These are phyloP conservation scores for Podarcis muralis DNA, from an alignment of 2,113 vertebrate genomes.

Conservation along the genomic window DNA sequence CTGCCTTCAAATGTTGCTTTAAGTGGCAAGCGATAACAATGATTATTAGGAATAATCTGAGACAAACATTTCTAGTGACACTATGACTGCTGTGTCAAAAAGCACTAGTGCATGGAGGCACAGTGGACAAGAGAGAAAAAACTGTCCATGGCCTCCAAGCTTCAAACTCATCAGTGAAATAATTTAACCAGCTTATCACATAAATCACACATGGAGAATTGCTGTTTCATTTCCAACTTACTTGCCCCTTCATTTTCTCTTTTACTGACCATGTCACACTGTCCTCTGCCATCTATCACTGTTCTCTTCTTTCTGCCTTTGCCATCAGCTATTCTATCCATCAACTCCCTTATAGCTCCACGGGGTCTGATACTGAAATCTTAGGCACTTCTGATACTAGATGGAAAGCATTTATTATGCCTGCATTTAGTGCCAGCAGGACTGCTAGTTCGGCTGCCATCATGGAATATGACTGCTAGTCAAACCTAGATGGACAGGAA, in stretches of 20 bases:
- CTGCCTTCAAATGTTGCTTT: background rate
- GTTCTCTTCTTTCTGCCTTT: background rate
- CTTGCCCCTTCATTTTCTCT: background rate
- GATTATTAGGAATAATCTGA: background rate
- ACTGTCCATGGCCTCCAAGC: background rate
- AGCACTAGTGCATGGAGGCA: background rate
- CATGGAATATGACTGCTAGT: too few relatives aligned
- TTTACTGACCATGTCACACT: background rate
- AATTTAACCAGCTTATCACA: background rate
- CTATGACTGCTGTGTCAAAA: too few relatives aligned
- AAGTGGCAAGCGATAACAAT: background rate
- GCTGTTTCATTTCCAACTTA: background rate
- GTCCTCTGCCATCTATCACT: background rate
- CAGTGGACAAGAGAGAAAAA: background rate
- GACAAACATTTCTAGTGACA: too few relatives aligned
- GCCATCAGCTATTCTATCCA: background rate
- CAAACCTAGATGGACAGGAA: too few relatives aligned
- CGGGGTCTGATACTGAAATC: too few relatives aligned
- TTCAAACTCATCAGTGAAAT: too few relatives aligned
- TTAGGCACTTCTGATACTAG: too few relatives aligned
- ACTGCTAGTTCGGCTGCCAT: too few relatives aligned
- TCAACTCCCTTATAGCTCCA: background rate
- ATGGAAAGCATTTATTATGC: background rate
- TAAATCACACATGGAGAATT: background rate
- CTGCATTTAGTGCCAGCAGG: background rate